These are phyloP conservation scores for Yponomeuta plumbellus DNA, from an alignment of 2,888 invertebrate genomes.

Conservation along the genomic window DNA sequence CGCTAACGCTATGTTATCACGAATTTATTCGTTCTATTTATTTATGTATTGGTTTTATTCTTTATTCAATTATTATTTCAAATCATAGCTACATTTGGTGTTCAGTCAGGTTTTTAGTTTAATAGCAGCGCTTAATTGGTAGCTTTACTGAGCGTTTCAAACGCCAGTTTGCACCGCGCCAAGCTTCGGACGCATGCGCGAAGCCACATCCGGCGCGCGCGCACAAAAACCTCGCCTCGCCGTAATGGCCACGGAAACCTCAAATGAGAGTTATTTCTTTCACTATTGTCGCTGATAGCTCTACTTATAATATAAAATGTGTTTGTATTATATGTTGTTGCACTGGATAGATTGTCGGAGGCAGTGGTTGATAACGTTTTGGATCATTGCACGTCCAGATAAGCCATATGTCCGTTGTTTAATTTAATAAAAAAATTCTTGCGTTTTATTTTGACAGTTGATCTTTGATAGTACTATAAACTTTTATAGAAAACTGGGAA, in stretches of 20 bases:
- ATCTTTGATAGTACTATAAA: too few species aligned
- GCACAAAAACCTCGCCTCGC: conserved; percentile 43
- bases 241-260: conserved; percentile 52
- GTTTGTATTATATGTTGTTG: conserved; percentile 41
- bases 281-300: conserved; percentile 39
- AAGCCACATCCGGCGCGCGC: conserved; percentile 61
- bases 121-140: too few species aligned
- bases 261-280: conserved; percentile 59
- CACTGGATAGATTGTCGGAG: conserved; percentile 30
- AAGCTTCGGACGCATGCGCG: conserved; percentile 5
- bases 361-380: conserved; percentile 43
- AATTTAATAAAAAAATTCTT: too few species aligned
- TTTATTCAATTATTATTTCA: too few species aligned
- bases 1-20: too few species aligned
- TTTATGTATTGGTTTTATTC: too few species aligned
- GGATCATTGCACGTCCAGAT: background rate
- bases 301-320: conserved; percentile 46
- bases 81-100: too few species aligned
- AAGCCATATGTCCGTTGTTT: background rate
- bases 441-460: too few species aligned
- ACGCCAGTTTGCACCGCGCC: background rate
- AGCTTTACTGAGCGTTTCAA: background rate
- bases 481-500: too few species aligned
- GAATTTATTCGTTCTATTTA: too few species aligned
- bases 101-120: too few species aligned